A percentile compares a stretch with the other conserved stretches of the same genome.
phyloP scores from a whole-genome alignment of 2,113 vertebrate genomes.

The Ammospiza nelsoni region DNA sequence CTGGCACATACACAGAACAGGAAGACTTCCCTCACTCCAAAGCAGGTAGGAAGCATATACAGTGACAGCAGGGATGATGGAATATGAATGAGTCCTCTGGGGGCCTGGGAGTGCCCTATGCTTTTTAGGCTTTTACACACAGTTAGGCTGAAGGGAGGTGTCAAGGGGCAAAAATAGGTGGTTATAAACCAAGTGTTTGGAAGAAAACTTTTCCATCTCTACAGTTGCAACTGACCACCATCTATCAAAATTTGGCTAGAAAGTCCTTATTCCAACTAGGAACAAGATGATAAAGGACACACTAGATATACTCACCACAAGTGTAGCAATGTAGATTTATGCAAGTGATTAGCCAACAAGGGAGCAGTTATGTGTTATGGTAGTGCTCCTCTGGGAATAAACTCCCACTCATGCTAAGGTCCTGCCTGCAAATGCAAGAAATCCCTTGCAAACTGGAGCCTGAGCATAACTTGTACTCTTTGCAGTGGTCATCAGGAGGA shows the following conservation, averaged over 20 bases:
- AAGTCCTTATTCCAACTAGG: neutral
- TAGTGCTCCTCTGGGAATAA: neutral
- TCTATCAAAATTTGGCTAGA: neutral
- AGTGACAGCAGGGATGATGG: neutral
- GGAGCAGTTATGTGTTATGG: neutral
- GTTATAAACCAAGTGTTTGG: neutral
- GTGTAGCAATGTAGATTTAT: neutral
- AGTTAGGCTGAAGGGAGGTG: neutral
- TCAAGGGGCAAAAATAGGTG: neutral
- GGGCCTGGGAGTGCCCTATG: neutral
- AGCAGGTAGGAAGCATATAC: neutral
- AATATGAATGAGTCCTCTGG: neutral
- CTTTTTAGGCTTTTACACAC: neutral
- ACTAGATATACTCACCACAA: neutral
- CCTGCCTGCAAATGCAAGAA: neutral
- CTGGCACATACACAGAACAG: neutral
- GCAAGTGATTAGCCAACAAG: neutral
- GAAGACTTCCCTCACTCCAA: neutral
- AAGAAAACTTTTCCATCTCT: neutral
- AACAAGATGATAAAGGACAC: neutral
- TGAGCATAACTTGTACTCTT: neutral
- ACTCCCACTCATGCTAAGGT: neutral
- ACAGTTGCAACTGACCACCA: neutral
- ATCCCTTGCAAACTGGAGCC: neutral
- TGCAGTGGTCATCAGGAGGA: neutral